Base-by-base conservation (phyloP, 2,113 vertebrate species). In the rat (Rattus norvegicus) region DNA sequence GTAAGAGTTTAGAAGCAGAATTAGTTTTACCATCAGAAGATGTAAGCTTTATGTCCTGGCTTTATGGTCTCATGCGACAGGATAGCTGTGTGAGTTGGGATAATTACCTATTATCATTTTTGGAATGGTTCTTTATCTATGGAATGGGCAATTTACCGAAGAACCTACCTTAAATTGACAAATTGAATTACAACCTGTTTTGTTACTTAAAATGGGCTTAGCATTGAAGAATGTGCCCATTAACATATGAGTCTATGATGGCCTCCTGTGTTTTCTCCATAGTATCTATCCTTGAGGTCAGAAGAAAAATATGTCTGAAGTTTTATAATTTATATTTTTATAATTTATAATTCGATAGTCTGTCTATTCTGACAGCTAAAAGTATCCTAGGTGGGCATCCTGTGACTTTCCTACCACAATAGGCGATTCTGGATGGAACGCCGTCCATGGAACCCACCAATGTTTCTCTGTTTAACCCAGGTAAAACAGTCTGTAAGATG, bases 311-410 rank as follows among this genome's bases (percentile, higher is more conserved):
- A 56, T 54, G 88, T 92, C 94, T 86, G 75, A 88, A 81, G 24
- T 52, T 69, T 36, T 94, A 24, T 69, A 86, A 90, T 93, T 90
- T 96, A 28, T 93, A 72, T 96, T 97, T 73, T 97, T 96, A 96
- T 88, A 86, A 43, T 43, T 43, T 43, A 43, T 43, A 43, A 90
- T 93, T 90, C 52, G 95, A 28, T 93, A 72, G 96, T 97, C 96
- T 97, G 95, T 88, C 54, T 72, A 26, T 30, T 83, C 7, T 97
- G 94, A 92, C 84, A 93, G 39, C 52, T 95, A 85, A 88, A 96
- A 92, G 54, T 92, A 56, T 47, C 88, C 90, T 96, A 93, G 93
- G 54, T 96, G 94, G 75, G 72, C 54, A 73, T 88, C 81, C n/a
- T 92, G 13, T 88, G 88, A 59, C 95, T 80, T 93, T 90, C 43